Percentiles rank a stretch among this genome's conserved stretches.
Evolutionary conservation across 2,113 vertebrate genomes (phyloP).

Genomic region (Amphiprion percula): DNA sequence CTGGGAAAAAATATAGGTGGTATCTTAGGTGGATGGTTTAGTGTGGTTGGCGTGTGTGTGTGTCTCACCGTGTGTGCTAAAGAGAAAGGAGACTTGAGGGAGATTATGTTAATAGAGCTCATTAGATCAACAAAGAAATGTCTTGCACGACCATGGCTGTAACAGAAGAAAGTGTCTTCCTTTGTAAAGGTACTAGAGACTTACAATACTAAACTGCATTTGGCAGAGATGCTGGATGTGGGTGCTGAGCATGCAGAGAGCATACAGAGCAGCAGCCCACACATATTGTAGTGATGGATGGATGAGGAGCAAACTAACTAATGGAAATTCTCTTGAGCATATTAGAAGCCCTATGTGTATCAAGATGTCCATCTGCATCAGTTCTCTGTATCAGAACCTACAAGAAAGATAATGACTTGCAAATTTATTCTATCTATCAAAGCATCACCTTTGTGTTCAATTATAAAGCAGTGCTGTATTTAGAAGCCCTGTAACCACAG

Average conservation of each 20-base stretch:
- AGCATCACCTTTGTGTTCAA: constrained; percentile 24
- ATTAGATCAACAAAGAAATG: constrained; percentile 42
- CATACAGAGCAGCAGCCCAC: constrained; percentile 35
- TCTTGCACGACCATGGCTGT: not conserved
- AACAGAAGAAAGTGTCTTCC: constrained; percentile 3
- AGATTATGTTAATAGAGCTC: constrained; percentile 44
- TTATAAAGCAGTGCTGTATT: constrained; percentile 19
- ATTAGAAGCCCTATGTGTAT: constrained; percentile 12
- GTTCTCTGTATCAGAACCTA: not conserved
- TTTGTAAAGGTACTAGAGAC: constrained; percentile 22
- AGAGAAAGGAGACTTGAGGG: constrained; percentile 5
- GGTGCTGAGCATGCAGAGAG: constrained; percentile 24
- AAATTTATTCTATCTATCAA: constrained; percentile 39
- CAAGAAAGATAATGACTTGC: constrained; percentile 19
- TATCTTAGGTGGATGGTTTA: constrained; percentile 1
- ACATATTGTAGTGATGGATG: constrained; percentile 31
- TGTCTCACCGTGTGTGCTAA: not conserved
- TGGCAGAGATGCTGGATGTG: constrained; percentile 26
- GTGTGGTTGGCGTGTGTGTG: constrained; percentile 8
- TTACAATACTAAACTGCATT: constrained; percentile 19
- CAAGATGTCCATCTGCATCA: constrained; percentile 18
- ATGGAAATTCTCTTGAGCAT: constrained; percentile 30
- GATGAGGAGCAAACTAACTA: constrained; percentile 19
- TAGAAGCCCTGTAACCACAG: not conserved
- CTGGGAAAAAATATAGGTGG: constrained; percentile 24